Base-by-base conservation (phyloP, 2,113 vertebrate genomes). In the Prunella himalayana region DNA sequence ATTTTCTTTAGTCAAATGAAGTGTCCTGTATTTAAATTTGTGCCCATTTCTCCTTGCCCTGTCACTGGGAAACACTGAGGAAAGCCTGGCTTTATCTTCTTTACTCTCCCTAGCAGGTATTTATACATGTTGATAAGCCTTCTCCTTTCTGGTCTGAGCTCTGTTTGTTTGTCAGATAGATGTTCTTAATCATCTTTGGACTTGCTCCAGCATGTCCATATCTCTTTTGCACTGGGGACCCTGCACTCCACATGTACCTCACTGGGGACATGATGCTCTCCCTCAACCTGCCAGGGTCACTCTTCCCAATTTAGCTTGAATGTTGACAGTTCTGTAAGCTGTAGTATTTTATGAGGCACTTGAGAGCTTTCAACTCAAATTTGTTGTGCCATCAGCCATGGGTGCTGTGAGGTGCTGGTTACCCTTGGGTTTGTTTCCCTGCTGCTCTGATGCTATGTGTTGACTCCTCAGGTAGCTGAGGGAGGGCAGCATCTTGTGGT, bases 391-490 rank as follows among this genome's bases (percentile, higher is more conserved):
- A 4, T 45, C 44, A 77, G 49, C n/a, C 25, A 4, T 5, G 28
- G 2, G 1, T 33, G 17, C 50, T 41, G 13, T 6, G 49, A 76
- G 45, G 44, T 0, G 1, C 15, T 39, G 7, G 19, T 60, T 73
- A 69, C 42, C 21, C 39, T 30, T 35, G 57, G 23, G 15, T 51
- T 84, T 56, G 28, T 51, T 70, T 60, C 59, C 15, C 14, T 63
- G 37, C 25, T 59, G 76, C 35, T 70, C 33, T 37, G 4, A 1
- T 12, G 27, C 27, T 5, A 0, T 0, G 1, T 42, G 12, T 37
- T 47, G 41, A 19, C 59, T 61, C n/a, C 28, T 60, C 33, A 37
- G 6, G 44, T 22, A n/a, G 30, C 45, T 50, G 44, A 60, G 56
- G 45, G 27, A 73, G 72, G 70, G 28, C 42, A 69, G 37, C 37